Evolutionary conservation across 1,140 invertebrate genomes (phyloP), one percentile per base, ranked within the genome.

Genomic region (Drosophila rhopaloa): DNA sequence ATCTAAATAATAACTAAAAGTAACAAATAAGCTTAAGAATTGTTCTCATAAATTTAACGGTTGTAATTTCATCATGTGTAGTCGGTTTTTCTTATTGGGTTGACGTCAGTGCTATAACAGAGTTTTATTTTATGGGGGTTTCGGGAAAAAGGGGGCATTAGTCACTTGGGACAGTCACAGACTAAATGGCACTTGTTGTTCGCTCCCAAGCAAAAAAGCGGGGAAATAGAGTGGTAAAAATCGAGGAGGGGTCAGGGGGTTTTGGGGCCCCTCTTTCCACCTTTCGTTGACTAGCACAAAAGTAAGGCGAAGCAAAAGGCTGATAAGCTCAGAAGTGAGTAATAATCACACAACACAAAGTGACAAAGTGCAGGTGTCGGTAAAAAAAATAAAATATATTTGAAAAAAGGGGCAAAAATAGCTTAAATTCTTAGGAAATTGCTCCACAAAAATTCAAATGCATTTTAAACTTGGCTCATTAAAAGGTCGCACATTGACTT

Each of bases 121-220:
- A 37, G 29, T 51, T 48, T 53, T 41, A 37, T 40, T 47, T 55
- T 13, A 54, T 41, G 16, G 14, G 68, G 32, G 27, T 4, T 19
- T 14, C 5, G 24, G 13, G 38, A 44, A 11, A 13, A 24, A 8
- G 27, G 10, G 29, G 54, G 47, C 16, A 76, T 83, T 79, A 84
- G 70, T 79, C 81, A 83, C 51, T 75, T 48, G 35, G 40, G 59
- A 43, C 75, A 70, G 62, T 53, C 67, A 85, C 68, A 85, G 82
- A 85, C 81, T 66, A 78, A 75, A 81, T 71, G 81, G 81, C 81
- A 81, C 65, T 83, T 65, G 68, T 44, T 50, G 70, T 75, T 56
- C 27, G 27, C 29, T 47, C 35, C 16, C 14, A 46, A 70, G 35
- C 16, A 37, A 48, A 41, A 41, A 56, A 37, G 19, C 5, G 19